phyloP scores from a whole-genome alignment of 2,888 invertebrate genomes.

The Ophion costatus region DNA sequence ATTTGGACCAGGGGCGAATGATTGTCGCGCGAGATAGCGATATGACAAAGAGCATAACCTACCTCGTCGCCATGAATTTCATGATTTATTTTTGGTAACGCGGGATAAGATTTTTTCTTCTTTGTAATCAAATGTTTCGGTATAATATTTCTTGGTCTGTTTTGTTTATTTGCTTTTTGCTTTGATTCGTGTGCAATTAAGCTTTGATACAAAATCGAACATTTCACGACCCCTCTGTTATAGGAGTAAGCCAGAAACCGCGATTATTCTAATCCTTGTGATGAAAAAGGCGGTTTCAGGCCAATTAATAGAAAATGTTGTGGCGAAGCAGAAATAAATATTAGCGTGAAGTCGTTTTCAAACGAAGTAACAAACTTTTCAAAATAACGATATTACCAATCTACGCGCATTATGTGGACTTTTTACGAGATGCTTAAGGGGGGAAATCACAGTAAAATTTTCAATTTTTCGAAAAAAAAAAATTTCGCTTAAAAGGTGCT shows the following conservation, averaged over 20 bases:
- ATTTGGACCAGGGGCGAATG: slow-evolving; percentile 74
- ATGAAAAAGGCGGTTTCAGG: background rate
- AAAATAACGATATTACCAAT: background rate
- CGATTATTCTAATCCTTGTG: background rate
- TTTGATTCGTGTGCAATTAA: too few species aligned
- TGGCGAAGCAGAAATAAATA: too few species aligned
- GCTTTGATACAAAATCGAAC: too few species aligned
- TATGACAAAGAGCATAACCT: slow-evolving; percentile 32
- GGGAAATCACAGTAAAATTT: too few species aligned
- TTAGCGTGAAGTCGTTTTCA: background rate
- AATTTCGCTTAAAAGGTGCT: too few species aligned
- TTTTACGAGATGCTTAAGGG: too few species aligned
- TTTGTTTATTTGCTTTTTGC: background rate
- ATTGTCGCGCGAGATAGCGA: slow-evolving; percentile 54
- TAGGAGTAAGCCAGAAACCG: background rate
- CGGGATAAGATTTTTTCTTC: slow-evolving; percentile 7
- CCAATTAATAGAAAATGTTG: too few species aligned
- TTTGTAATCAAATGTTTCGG: background rate
- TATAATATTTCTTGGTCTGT: background rate
- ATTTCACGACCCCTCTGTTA: too few species aligned
- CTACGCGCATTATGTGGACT: too few species aligned
- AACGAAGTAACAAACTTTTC: background rate
- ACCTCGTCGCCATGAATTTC: slow-evolving; percentile 11
- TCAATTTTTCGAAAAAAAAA: too few species aligned
- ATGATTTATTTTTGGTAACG: background rate